Evolutionary conservation across 2,797 vertebrate species (phyloP), one percentile per base, ranked within the genome.

Genomic region (Tapirus indicus): DNA sequence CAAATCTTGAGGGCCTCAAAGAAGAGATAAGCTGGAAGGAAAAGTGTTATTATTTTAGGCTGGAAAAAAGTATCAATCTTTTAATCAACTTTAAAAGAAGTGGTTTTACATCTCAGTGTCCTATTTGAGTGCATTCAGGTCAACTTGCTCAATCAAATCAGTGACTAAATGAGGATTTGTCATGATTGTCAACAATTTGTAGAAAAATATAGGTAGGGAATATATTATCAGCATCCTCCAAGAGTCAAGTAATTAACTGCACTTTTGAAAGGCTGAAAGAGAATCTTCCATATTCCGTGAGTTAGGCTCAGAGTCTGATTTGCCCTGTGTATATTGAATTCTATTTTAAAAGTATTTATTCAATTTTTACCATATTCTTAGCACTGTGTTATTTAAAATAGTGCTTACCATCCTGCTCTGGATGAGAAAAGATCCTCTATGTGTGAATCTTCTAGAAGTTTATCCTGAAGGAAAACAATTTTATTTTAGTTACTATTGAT

Each of bases 71-170:
- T 56, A 91, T 92, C 52, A 74, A 60, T 27, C 27, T 89, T 69
- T 79, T 92, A 77, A 80, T 94, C 47, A 35, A 89, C 35, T 56
- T 92, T 85, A 95, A 90, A 71, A 93, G 25, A 87, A 91, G 75
- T 44, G 29, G 23, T 91, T 95, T 95, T 93, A 82, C 21, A 89
- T n/a, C 49, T 66, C 62, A 38, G 29, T 74, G 14, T 71, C 27
- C 29, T 29, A 68, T 92, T 71, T 85, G 62, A 82, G 32, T 44
- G 32, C 52, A 93, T 38, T 75, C 25, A 69, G 66, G 77, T 85
- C 83, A 95, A 64, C 60, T 79, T 71, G 21, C 44, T 87, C 44
- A 66, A 54, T 16, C 7, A 1, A 12, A 89, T 68, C 27, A 69
- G 75, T 23, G 49, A 71, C 35, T 72, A 91, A 96, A 75, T 68